Evolutionary conservation across 1,140 invertebrate species (phyloP), one percentile per base, ranked within the genome.

Genomic region (Tachypleus tridentatus): DNA sequence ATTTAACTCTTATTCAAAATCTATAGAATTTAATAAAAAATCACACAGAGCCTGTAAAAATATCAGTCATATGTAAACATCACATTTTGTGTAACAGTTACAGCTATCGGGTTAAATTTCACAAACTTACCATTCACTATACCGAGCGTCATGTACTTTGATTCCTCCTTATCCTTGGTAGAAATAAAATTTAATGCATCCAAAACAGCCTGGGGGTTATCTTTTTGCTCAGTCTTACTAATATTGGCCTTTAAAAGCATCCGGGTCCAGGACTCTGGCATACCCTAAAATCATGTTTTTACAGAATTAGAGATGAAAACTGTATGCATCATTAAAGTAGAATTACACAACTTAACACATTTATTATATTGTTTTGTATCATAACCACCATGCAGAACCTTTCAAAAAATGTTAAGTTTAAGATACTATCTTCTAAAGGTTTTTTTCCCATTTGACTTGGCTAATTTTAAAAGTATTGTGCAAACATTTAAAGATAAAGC

Each of bases 141-240:
- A 57, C 76, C 75, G 0, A 90, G 92, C 4, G 88, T 83, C 65
- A 91, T 83, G 6, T 84, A 85, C 73, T 92, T 92, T 71, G 88
- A 82, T 80, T 68, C 82, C 79, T 48, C 82, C 80, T 49, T 84
- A 82, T 73, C 85, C 85, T 87, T 88, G 56, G 89, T 87, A 3
- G 86, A 86, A 74, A 89, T 87, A 75, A 92, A 95, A 72, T 93
- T 93, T 53, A 97, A 83, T 3, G 93, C 94, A 76, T 94, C 88
- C 29, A 89, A 73, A 2, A 88, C 87, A 29, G 93, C 93, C 71
- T 88, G 85, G 3, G 93, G 93, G 80, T 97, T 93, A 72, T 95
- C 85, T 75, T 88, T 84, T 76, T 95, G 91, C 75, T 97, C 94
- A 58, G 84, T 85, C 72, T 83, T 81, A 63, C 76, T 89, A 69